Evolutionary conservation across 2,113 vertebrate genomes (phyloP), one percentile per base, ranked within the genome.

Genomic region (Otolemur garnettii): DNA sequence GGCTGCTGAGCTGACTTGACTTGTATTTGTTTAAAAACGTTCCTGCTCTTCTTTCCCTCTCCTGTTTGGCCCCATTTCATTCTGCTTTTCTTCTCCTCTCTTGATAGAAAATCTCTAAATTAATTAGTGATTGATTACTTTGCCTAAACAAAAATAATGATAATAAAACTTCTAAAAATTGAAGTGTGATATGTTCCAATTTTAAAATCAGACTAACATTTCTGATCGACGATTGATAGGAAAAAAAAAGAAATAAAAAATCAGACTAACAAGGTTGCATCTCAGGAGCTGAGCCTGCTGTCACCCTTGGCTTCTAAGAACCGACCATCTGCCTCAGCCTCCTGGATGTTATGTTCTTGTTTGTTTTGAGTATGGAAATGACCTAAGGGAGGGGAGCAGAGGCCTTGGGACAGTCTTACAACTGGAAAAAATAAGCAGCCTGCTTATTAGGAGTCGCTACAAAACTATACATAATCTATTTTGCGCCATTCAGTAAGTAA

Each of bases 401-500:
- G 42, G 28, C 62, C 74, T 57, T 13, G 22, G 59, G 83, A 60
- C 45, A 75, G 80, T 11, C 60, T 91, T 72, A 50, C 1, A 26
- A 90, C 93, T 90, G 85, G 74, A 98, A 95, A 86, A 74, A 11
- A 59, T 35, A 86, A 74, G 81, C 33, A 86, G 83, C 68, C 64
- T 92, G 45, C 5, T 0, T 0, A 79, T 95, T 90, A 71, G 87
- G 57, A 62, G 26, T 94, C 2, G 26, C 90, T 64, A 33, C 95
- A 60, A 98, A 94, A 53, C 86, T 38, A 75, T 92, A 92, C 97
- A 87, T 87, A 84, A 85, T 92, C 55, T 88, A 94, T 93, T 92
- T 78, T 1, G 3, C 82, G 45, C 7, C 15, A 88, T 59, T 79
- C 72, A 91, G 83, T 96, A 95, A 96, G 94, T 35, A 80, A 86